These are phyloP conservation scores for Syngnathus scovelli DNA, from an alignment of 2,113 vertebrate genomes.

Conservation along the genomic window DNA sequence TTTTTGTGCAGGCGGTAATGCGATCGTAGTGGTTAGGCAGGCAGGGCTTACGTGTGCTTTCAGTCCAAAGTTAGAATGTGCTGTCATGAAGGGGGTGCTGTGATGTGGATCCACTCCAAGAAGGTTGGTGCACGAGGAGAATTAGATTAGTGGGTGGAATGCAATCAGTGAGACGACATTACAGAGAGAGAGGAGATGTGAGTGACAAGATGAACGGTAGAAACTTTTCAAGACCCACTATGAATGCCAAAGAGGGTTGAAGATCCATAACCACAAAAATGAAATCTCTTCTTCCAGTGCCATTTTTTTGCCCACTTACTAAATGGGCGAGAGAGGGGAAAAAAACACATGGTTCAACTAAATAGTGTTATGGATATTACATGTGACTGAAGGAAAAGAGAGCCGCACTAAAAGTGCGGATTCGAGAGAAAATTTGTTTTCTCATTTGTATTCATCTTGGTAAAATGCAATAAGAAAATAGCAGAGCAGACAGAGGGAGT, in stretches of 20 bases:
- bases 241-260: slow-evolving; percentile 16
- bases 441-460: slow-evolving; percentile 22
- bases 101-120: slow-evolving; percentile 47
- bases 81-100: slow-evolving; percentile 48
- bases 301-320: too few species aligned
- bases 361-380: not conserved
- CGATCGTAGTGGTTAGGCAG: slow-evolving; percentile 44
- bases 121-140: slow-evolving; percentile 49
- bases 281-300: slow-evolving; percentile 18
- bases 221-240: slow-evolving; percentile 42
- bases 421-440: slow-evolving; percentile 31
- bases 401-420: slow-evolving; percentile 3
- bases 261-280: slow-evolving; percentile 48
- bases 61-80: slow-evolving; percentile 50
- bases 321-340: too few species aligned
- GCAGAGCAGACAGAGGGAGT: slow-evolving; percentile 7
- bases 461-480: slow-evolving; percentile 24
- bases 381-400: slow-evolving; percentile 7
- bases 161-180: slow-evolving; percentile 66
- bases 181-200: slow-evolving; percentile 36
- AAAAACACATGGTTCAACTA: too few species aligned
- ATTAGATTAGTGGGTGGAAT: slow-evolving; percentile 64
- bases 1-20: slow-evolving; percentile 51
- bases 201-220: slow-evolving; percentile 52
- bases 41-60: slow-evolving; percentile 46